Conservation (phyloP, 2,113 vertebrate genomes). For the Myotis yumanensis region DNA sequence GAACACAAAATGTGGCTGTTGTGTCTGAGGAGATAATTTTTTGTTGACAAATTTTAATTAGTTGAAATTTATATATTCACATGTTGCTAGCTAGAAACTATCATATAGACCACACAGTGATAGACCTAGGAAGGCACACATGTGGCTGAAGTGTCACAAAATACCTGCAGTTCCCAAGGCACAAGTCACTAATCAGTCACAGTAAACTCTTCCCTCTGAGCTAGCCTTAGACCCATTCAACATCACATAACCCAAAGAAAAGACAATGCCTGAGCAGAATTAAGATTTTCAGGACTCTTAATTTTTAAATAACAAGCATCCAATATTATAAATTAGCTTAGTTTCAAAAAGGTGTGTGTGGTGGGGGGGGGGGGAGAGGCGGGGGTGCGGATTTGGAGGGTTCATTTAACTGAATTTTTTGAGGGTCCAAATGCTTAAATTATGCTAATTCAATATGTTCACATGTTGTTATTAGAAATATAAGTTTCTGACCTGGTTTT, state of each 20-base stretch:
- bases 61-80: not conserved
- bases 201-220: not conserved
- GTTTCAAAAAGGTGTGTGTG: not conserved
- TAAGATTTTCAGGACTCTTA: not conserved
- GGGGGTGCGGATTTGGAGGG: not conserved
- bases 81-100: not conserved
- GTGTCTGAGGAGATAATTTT: not conserved
- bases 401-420: not conserved
- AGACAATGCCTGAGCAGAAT: not conserved
- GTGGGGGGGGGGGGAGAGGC: rapidly evolving
- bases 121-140: not conserved
- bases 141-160: not conserved
- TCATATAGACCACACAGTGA: not conserved
- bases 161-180: not conserved
- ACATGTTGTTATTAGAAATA: not conserved
- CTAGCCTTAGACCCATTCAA: not conserved
- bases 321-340: not conserved
- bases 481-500: not conserved
- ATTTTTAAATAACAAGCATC: not conserved
- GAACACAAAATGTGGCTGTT: not conserved
- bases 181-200: not conserved
- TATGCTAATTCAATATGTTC: not conserved
- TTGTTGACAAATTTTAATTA: not conserved
- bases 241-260: not conserved
- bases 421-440: not conserved